Evolutionary conservation across 2,797 vertebrate genomes (phyloP), one percentile per base, ranked within the genome.

Genomic region (Acanthurus lineatus): DNA sequence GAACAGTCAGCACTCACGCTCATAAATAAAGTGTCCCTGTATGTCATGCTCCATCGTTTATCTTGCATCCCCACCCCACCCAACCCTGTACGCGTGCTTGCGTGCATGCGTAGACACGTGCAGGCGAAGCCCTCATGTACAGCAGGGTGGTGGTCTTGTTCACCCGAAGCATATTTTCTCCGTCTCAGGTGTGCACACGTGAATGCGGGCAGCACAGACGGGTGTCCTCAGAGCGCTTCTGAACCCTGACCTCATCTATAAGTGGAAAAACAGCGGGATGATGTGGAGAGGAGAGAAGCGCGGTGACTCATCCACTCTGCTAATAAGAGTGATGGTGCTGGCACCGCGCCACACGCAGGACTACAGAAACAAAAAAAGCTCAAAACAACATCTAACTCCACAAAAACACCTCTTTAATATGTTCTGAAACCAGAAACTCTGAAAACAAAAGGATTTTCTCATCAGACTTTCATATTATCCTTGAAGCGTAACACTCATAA

Each of bases 221-320:
- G 14, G 8, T 3, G 63, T 89, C 80, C 85, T 84, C 3, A 73
- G 56, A 82, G 77, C 77, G 48, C 80, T 17, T 56, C 42, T 80
- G 87, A 89, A 89, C 87, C 69, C 32, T 63, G 40, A 74, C 81
- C 86, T 76, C 62, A 53, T 82, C 79, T 83, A 74, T 83, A 77
- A 88, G 69, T 56, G 63, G 73, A 77, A 76, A 38, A 76, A 81
- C 76, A 77, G 66, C 65, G 19, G 77, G 65, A 74, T 65, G 78
- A 72, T 66, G 83, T 57, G 44, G 70, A 72, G 74, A 20, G 66
- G 45, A 69, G 72, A 57, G 47, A 4, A 72, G 70, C 61, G 0
- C 35, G 69, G 81, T 88, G 89, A 94, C 79, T 92, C 90, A 91
- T 79, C 85, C 74, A 75, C 76, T 75, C 59, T 38, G 64, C 88